These are phyloP conservation scores for Tiaroga cobitis DNA, from an alignment of 2,797 vertebrate species.

Conservation along the genomic window DNA sequence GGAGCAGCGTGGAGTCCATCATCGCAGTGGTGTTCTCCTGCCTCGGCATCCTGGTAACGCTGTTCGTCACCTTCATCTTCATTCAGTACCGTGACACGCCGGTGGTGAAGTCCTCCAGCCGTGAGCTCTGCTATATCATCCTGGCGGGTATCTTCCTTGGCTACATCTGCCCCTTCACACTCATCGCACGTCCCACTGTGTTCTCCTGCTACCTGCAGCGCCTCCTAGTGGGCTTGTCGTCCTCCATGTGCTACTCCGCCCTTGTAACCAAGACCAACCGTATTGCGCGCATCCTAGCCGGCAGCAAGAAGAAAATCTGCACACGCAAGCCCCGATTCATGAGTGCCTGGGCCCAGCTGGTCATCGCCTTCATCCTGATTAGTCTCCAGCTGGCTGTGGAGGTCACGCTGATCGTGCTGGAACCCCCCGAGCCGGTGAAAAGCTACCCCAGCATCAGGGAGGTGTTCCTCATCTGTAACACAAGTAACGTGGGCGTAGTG, in stretches of 20 bases:
- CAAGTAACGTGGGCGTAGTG: slow-evolving; percentile 95
- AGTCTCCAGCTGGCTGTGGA: slow-evolving; percentile 93
- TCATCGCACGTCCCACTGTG: slow-evolving; percentile 91
- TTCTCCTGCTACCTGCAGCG: slow-evolving; percentile 96
- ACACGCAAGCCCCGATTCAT: slow-evolving; percentile 97
- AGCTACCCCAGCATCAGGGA: slow-evolving; percentile 97
- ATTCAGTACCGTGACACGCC: slow-evolving; percentile 97
- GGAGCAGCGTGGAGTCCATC: slow-evolving; percentile 95
- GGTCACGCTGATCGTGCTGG: slow-evolving; percentile 92
- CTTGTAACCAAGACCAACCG: slow-evolving; percentile 98
- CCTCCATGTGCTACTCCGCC: slow-evolving; percentile 98
- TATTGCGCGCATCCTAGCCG: slow-evolving; percentile 96
- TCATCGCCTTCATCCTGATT: slow-evolving; percentile 93
- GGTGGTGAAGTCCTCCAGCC: slow-evolving; percentile 97
- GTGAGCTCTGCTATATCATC: slow-evolving; percentile 98
- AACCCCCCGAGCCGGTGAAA: slow-evolving; percentile 92
- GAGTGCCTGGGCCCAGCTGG: slow-evolving; percentile 97
- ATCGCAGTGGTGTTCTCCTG: slow-evolving; percentile 97
- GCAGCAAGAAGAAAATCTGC: slow-evolving; percentile 99
- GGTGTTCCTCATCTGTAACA: slow-evolving; percentile 98
- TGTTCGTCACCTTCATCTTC: slow-evolving; percentile 98
- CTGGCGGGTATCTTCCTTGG: slow-evolving; percentile 96
- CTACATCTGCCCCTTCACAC: slow-evolving; percentile 96
- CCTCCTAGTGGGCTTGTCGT: slow-evolving; percentile 94
- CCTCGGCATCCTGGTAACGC: slow-evolving; percentile 93